These are phyloP conservation scores for Nebria brevicollis DNA, from an alignment of 2,888 invertebrate genomes.

Conservation along the genomic window DNA sequence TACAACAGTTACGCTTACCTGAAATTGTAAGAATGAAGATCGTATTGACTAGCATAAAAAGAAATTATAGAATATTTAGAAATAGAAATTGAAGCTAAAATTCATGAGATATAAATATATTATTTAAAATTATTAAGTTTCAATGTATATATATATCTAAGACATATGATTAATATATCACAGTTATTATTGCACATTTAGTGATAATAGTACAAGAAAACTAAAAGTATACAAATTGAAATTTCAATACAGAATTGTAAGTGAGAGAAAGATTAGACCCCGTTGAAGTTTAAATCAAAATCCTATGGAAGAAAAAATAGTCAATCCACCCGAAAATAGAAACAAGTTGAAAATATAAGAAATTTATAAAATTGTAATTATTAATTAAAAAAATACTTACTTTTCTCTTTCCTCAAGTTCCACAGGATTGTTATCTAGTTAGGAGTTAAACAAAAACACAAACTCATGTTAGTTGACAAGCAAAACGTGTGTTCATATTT, in stretches of 20 bases:
- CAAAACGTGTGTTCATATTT: conserved; percentile 5
- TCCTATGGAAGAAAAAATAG: conserved; percentile 44
- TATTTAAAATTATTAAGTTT: background rate
- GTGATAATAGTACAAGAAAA: conserved; percentile 27
- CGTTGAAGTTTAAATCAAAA: conserved; percentile 39
- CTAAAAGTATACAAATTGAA: conserved; percentile 24
- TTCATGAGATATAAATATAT: too few species aligned
- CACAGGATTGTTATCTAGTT: conserved; percentile 80
- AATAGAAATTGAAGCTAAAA: too few species aligned
- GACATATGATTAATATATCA: conserved; percentile 36
- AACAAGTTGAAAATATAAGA: conserved; percentile 26
- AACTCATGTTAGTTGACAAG: conserved; percentile 32
- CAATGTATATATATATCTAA: background rate
- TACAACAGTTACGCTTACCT: conserved; percentile 49
- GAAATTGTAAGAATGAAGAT: conserved; percentile 47
- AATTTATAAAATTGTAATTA: conserved; percentile 17
- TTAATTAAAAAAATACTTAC: conserved; percentile 70
- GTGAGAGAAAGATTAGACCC: conserved; percentile 11
- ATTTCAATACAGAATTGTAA: background rate
- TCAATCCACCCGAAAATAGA: conserved; percentile 17
- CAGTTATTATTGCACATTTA: conserved; percentile 47
- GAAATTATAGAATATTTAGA: conserved; percentile 30
- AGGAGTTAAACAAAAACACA: conserved; percentile 58
- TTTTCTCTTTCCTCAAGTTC: conserved; percentile 86
- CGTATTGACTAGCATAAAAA: conserved; percentile 48